Conservation (phyloP, 2,113 vertebrate species). For the Trichomycterus rosablanca region DNA sequence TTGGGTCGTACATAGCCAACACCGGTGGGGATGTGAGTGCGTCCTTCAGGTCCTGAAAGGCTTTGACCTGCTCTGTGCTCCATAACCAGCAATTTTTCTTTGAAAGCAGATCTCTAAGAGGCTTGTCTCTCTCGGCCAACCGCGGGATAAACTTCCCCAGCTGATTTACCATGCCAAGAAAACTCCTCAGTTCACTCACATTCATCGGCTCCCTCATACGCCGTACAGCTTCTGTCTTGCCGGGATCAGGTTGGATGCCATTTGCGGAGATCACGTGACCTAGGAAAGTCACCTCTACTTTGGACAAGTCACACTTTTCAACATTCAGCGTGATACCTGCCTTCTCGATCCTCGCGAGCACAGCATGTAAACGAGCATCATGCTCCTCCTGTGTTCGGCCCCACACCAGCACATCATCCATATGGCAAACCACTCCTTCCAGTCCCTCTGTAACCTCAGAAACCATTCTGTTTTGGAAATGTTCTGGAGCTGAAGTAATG, state of each 20-base stretch:
- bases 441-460: constrained; percentile 22
- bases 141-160: constrained; percentile 36
- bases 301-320: constrained; percentile 22
- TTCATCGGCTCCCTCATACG: neutral
- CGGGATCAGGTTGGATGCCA: constrained; percentile 10
- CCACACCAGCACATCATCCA: constrained; percentile 33
- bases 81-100: constrained; percentile 34
- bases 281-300: neutral
- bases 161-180: constrained; percentile 35
- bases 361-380: constrained; percentile 4
- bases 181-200: neutral
- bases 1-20: constrained; percentile 12
- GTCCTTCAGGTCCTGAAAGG: neutral
- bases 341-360: constrained; percentile 19
- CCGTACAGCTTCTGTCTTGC: constrained; percentile 6
- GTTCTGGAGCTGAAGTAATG: constrained; percentile 13
- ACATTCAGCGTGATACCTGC: constrained; percentile 29
- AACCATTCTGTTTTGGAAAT: constrained; percentile 39
- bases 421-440: constrained; percentile 31
- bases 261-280: constrained; percentile 4
- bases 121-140: constrained; percentile 20
- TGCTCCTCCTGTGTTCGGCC: constrained; percentile 22
- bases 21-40: neutral
- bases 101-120: neutral
- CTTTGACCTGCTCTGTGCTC: neutral